Conservation (phyloP, 2,113 vertebrate genomes). For the Nannospalax galili region DNA sequence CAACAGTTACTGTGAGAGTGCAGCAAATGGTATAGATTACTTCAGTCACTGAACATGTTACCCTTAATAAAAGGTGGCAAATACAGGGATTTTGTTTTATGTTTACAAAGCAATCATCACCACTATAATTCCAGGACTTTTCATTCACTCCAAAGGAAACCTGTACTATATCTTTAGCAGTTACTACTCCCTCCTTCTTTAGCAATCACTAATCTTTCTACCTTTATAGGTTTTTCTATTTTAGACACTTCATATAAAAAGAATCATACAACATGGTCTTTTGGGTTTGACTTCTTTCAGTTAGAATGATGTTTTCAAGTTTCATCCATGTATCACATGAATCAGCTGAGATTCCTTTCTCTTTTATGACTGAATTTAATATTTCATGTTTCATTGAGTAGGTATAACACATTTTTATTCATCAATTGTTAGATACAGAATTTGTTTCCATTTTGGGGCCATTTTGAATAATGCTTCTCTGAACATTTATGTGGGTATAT, state of each 20-base stretch:
- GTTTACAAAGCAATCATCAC: not conserved
- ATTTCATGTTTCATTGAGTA: not conserved
- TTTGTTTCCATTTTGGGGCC: not conserved
- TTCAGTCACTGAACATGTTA: not conserved
- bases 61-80: not conserved
- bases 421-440: not conserved
- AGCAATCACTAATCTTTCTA: not conserved
- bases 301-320: conserved; percentile 4
- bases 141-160: not conserved
- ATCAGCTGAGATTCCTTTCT: not conserved
- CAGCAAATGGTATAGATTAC: not conserved
- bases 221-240: not conserved
- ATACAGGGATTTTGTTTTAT: not conserved
- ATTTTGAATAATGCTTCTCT: not conserved
- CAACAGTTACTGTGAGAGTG: not conserved
- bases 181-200: not conserved
- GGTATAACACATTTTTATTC: not conserved
- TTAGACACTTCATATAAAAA: not conserved
- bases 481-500: not conserved
- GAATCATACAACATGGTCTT: not conserved
- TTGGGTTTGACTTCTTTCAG: not conserved
- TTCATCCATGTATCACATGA: not conserved
- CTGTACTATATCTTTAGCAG: not conserved
- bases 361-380: not conserved
- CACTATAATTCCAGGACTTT: not conserved